Base-by-base conservation (phyloP, 2,797 vertebrate genomes). In the Schizothorax lantsangensis region DNA sequence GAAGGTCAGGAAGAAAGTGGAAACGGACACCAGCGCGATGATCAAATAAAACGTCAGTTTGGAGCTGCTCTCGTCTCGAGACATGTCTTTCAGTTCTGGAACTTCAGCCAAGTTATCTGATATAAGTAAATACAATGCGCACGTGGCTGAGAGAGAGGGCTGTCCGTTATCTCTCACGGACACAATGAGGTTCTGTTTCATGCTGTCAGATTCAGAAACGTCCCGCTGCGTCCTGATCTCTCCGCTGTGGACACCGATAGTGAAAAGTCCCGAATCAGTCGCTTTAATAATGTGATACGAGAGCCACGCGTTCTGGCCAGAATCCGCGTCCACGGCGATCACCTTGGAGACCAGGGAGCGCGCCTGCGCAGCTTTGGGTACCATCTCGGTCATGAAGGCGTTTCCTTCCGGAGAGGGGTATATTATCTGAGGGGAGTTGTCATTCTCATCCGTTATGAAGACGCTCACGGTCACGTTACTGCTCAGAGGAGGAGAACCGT, bases 381-480 rank as follows among this genome's bases (percentile, higher is more conserved):
- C 38, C 69, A 72, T 81, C 75, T 91, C 90, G 2, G 88, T 89
- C 87, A 88, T 91, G 23, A 43, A 72, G 69, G 69, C 43, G 38
- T 72, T 72, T 72, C 69, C 69, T 1, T 43, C 69, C 21, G 69
- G 69, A 72, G 38, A 72, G 69, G 69, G 69, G 38, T 72, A 72
- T 43, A 72, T 43, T 72, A 72, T 72, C 38, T 72, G 69, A 0
- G 95, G 89, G 95, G 89, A 57, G 49, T 95, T 95, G 84, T 95
- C 95, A 10, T 95, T 95, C 84, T 91, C 91, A 88, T 95, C 95
- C 62, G 92, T 81, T 66, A 95, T 89, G 6, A 92, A 93, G 11
- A 95, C 89, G 57, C 81, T 92, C 40, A 93, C 86, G 21, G 77
- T 91, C 66, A 90, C 91, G 78, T 91, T 92, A 84, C 88, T 91